Percentiles rank a stretch among this genome's conserved stretches.
Conservation (phyloP, 1,140 invertebrate genomes). For the Hermetia illucens region DNA sequence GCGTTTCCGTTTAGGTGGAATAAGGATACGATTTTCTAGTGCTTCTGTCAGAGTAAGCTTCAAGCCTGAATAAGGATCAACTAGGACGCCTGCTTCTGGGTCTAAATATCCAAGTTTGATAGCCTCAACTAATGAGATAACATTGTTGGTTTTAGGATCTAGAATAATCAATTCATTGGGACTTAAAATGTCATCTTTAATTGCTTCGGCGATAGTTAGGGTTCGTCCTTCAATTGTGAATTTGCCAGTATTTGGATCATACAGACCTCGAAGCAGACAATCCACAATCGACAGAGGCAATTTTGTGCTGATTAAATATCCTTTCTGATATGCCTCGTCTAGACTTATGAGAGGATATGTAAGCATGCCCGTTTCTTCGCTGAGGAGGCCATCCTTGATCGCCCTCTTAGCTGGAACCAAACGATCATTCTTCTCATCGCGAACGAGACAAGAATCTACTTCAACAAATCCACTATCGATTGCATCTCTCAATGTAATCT, state of each 20-base stretch:
- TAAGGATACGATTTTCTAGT: slow-evolving; percentile 61
- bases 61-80: slow-evolving; percentile 57
- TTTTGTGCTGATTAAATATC: slow-evolving; percentile 56
- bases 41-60: slow-evolving; percentile 66
- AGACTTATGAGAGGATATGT: slow-evolving; percentile 54
- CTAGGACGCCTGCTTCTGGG: slow-evolving; percentile 58
- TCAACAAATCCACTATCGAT: slow-evolving; percentile 58
- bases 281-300: slow-evolving; percentile 74
- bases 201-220: slow-evolving; percentile 66
- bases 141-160: slow-evolving; percentile 60
- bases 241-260: slow-evolving; percentile 60
- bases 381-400: slow-evolving; percentile 49
- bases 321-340: slow-evolving; percentile 62
- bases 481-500: slow-evolving; percentile 55
- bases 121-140: slow-evolving; percentile 67
- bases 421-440: slow-evolving; percentile 52
- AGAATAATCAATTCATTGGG: slow-evolving; percentile 64
- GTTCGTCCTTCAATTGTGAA: slow-evolving; percentile 56
- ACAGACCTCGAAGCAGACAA: slow-evolving; percentile 67
- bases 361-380: slow-evolving; percentile 51
- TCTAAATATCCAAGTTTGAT: slow-evolving; percentile 69
- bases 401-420: slow-evolving; percentile 54
- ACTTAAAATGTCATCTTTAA: slow-evolving; percentile 56
- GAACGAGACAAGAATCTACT: slow-evolving; percentile 49
- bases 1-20: slow-evolving; percentile 65